These are phyloP conservation scores for Alca torda DNA, from an alignment of 2,797 vertebrate species.

Conservation along the genomic window DNA sequence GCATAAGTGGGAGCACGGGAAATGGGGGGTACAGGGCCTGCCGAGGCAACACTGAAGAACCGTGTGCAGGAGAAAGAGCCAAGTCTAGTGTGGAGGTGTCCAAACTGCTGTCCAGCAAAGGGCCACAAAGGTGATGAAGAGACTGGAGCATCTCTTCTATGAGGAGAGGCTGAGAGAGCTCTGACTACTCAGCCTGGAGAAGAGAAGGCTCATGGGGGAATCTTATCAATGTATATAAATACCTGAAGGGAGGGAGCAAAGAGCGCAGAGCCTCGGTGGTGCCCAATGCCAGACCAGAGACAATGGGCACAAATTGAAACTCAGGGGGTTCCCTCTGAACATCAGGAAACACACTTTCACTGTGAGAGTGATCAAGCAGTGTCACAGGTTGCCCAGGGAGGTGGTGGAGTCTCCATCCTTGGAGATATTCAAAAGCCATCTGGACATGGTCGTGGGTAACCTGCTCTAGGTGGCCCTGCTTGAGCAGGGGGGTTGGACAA, in stretches of 20 bases:
- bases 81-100: background rate
- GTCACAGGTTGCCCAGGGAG: background rate
- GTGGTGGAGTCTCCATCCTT: background rate
- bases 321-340: background rate
- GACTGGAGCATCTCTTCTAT: background rate
- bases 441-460: background rate
- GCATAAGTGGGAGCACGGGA: background rate
- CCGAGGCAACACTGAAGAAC: background rate
- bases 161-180: background rate
- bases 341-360: background rate
- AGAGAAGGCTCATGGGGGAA: background rate
- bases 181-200: background rate
- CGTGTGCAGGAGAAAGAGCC: background rate
- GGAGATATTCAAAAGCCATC: background rate
- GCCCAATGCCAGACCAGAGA: background rate
- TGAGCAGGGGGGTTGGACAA: background rate
- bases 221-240: background rate
- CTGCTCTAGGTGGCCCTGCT: background rate
- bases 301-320: background rate
- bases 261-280: background rate
- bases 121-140: background rate
- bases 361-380: background rate
- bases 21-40: accelerated
- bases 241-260: background rate
- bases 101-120: background rate